Evolutionary conservation across 2,888 invertebrate species (phyloP).

Genomic region (Notodonta ziczac): DNA sequence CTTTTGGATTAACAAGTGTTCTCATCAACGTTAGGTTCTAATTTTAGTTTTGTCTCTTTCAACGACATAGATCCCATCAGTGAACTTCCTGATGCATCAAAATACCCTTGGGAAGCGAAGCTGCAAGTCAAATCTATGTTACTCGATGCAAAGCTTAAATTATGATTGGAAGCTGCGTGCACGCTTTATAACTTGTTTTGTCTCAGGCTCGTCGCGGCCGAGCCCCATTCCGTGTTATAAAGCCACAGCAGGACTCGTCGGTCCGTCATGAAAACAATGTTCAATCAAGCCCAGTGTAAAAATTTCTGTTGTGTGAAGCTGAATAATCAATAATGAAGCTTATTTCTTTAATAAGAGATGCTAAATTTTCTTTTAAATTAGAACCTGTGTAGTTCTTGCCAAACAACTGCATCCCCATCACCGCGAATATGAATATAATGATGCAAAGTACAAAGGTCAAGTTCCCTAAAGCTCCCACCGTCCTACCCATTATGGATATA

Average conservation of each 20-base stretch:
- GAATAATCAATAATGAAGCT: constrained; percentile 79
- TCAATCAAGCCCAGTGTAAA: constrained; percentile 81
- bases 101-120: constrained; percentile 80
- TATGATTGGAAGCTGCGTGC: constrained; percentile 80
- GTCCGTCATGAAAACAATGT: constrained; percentile 76
- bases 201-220: constrained; percentile 55
- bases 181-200: constrained; percentile 78
- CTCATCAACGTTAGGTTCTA: constrained; percentile 42
- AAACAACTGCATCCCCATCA: constrained; percentile 98
- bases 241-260: constrained; percentile 76
- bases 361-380: constrained; percentile 79
- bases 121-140: constrained; percentile 82
- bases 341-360: constrained; percentile 76
- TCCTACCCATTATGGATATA: constrained; percentile 97
- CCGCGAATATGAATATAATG: constrained; percentile 98
- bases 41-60: constrained; percentile 35
- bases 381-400: constrained; percentile 94
- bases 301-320: constrained; percentile 82
- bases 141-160: constrained; percentile 82
- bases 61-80: constrained; percentile 83
- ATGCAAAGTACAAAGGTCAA: constrained; percentile 97
- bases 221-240: constrained; percentile 75
- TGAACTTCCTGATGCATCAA: constrained; percentile 73
- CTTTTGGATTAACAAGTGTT: constrained; percentile 55
- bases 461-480: constrained; percentile 97